A percentile compares a stretch with the other conserved stretches of the same genome.
phyloP scores from a whole-genome alignment of 2,888 invertebrate genomes.

The Aproaerema taeniolella region DNA sequence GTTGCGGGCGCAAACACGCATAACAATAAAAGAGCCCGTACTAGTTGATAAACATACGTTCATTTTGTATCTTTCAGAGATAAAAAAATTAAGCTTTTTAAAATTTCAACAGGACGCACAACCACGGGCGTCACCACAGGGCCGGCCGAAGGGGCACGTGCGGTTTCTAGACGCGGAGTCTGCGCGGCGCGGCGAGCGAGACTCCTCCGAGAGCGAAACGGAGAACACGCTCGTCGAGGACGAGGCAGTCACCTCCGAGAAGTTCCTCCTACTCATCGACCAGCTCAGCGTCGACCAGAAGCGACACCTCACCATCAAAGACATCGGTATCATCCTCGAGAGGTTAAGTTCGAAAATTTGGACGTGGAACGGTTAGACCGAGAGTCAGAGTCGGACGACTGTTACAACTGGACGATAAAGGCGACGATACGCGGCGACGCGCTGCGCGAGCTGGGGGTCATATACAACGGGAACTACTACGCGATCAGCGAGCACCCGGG shows the following conservation, averaged over 20 bases:
- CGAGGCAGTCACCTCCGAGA: slow-evolving; percentile 92
- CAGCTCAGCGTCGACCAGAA: slow-evolving; percentile 95
- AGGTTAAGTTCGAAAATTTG: slow-evolving; percentile 94
- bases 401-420: slow-evolving; percentile 98
- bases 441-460: slow-evolving; percentile 92
- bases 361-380: slow-evolving; percentile 95
- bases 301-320: slow-evolving; percentile 94
- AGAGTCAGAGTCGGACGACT: slow-evolving; percentile 94
- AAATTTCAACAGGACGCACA: slow-evolving; percentile 72
- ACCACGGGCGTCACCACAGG: slow-evolving; percentile 81
- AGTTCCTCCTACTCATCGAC: slow-evolving; percentile 94
- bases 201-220: slow-evolving; percentile 94
- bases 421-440: slow-evolving; percentile 95
- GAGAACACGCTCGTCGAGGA: slow-evolving; percentile 96
- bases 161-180: slow-evolving; percentile 90
- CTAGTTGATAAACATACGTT: no score
- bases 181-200: slow-evolving; percentile 81
- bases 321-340: slow-evolving; percentile 96
- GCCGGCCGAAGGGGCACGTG: slow-evolving; percentile 86
- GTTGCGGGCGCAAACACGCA: no score
- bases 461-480: slow-evolving; percentile 97
- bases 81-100: no score
- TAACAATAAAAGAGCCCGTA: no score
- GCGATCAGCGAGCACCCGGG: slow-evolving; percentile 96
- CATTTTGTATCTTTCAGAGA: no score